A percentile compares a stretch with the other conserved stretches of the same genome.
Evolutionary conservation across 2,113 vertebrate species (phyloP).

Genomic region (Naja naja): DNA sequence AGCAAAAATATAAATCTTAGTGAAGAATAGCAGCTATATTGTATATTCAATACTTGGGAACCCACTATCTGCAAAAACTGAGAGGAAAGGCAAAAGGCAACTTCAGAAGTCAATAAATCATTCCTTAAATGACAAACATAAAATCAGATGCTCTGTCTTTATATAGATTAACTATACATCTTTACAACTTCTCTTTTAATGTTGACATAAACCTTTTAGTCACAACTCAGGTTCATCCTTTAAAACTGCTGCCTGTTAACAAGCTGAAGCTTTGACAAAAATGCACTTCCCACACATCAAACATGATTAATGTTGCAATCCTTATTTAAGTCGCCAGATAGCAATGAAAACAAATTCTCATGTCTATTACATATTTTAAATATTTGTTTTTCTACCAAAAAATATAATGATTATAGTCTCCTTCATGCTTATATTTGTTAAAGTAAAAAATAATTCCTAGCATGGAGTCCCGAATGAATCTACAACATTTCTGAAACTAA

Average conservation of each 20-base stretch:
- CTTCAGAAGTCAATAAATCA: constrained; percentile 54
- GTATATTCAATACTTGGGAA: constrained; percentile 14
- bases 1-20: constrained; percentile 10
- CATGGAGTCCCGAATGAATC: neutral
- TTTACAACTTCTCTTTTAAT: constrained; percentile 50
- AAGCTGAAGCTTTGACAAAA: constrained; percentile 46
- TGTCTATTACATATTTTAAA: neutral
- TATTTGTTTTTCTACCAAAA: neutral
- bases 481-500: neutral
- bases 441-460: neutral
- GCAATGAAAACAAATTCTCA: neutral
- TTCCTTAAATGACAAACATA: constrained; percentile 58
- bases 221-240: constrained; percentile 58
- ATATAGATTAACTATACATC: constrained; percentile 62
- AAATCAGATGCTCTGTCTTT: constrained; percentile 50
- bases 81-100: constrained; percentile 29
- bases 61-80: constrained; percentile 30
- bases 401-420: neutral
- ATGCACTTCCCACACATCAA: neutral
- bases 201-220: constrained; percentile 64
- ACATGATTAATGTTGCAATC: constrained; percentile 10
- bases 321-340: neutral
- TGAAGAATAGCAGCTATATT: constrained; percentile 1
- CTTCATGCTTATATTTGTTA: neutral
- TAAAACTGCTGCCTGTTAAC: constrained; percentile 58